Conservation (phyloP, 2,888 invertebrate species). For the Leptopilina myrica region DNA sequence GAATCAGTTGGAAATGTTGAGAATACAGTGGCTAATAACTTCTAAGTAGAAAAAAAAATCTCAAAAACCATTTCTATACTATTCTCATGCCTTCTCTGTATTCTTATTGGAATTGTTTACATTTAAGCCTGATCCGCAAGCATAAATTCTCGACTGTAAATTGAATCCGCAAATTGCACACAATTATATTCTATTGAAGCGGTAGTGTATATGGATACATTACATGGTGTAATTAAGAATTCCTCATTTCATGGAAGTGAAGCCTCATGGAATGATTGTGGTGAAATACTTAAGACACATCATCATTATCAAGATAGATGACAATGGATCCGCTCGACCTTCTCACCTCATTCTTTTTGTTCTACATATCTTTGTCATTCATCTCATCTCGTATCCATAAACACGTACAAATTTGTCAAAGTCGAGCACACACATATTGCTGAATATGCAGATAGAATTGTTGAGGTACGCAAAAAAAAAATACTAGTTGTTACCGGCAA, state of each 20-base stretch:
- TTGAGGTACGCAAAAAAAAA: not conserved
- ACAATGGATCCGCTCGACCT: slow-evolving; percentile 15
- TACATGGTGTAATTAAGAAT: slow-evolving; percentile 31
- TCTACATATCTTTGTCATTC: slow-evolving; percentile 17
- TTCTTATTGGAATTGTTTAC: not conserved
- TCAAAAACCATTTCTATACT: too few relatives aligned
- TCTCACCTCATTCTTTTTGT: slow-evolving; percentile 26
- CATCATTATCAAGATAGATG: slow-evolving; percentile 18
- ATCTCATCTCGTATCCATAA: slow-evolving; percentile 47
- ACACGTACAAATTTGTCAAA: slow-evolving; percentile 40
- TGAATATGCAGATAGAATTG: too few relatives aligned
- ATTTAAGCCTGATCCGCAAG: not conserved
- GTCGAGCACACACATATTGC: slow-evolving; percentile 40
- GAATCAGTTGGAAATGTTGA: too few relatives aligned
- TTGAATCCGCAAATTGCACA: slow-evolving; percentile 16
- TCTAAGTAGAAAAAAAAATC: too few relatives aligned
- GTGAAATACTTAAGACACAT: slow-evolving; percentile 24
- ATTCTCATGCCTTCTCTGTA: not conserved
- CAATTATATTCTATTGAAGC: slow-evolving; percentile 17
- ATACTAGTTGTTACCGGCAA: not conserved
- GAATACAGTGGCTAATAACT: too few relatives aligned
- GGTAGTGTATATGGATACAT: not conserved
- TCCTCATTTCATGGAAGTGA: slow-evolving; percentile 2
- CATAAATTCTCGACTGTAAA: not conserved
- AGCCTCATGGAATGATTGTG: slow-evolving; percentile 17